phyloP scores from a whole-genome alignment of 2,113 vertebrate species.

The Taxidea taxus region DNA sequence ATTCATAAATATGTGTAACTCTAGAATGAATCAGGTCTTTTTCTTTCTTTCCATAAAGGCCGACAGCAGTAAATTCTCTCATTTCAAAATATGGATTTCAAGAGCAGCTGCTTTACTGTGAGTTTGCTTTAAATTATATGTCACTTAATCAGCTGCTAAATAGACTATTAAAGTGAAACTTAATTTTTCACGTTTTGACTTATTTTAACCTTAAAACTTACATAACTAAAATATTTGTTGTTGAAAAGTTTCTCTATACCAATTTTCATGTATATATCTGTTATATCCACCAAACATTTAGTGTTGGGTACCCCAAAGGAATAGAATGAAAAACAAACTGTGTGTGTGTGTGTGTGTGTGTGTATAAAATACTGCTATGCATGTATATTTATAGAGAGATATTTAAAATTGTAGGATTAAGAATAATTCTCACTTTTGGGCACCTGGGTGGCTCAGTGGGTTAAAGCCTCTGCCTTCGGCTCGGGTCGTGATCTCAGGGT shows the following conservation, averaged over 20 bases:
- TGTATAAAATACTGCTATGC: neutral
- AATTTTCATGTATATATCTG: neutral
- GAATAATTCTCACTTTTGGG: constrained; percentile 22
- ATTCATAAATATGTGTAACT: neutral
- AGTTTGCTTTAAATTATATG: constrained; percentile 80
- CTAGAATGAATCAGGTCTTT: constrained; percentile 16
- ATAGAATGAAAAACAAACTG: neutral
- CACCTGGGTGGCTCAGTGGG: too few relatives aligned
- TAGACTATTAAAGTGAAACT: constrained; percentile 29
- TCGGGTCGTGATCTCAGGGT: too few relatives aligned
- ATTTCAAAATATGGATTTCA: constrained; percentile 93
- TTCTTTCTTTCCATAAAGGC: constrained; percentile 82
- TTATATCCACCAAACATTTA: neutral
- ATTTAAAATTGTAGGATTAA: constrained; percentile 12
- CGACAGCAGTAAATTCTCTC: constrained; percentile 91
- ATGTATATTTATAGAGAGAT: neutral
- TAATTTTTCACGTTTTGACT: neutral
- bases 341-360: neutral
- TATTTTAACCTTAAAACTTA: constrained; percentile 38
- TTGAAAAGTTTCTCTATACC: neutral
- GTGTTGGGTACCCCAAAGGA: neutral
- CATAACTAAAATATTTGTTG: neutral
- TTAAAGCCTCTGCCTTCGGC: too few relatives aligned
- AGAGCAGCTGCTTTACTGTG: constrained; percentile 97
- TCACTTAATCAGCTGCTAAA: constrained; percentile 21